A percentile compares a stretch with the other conserved stretches of the same genome.
Conservation (phyloP, 2,113 vertebrate genomes). For the Daboia siamensis region DNA sequence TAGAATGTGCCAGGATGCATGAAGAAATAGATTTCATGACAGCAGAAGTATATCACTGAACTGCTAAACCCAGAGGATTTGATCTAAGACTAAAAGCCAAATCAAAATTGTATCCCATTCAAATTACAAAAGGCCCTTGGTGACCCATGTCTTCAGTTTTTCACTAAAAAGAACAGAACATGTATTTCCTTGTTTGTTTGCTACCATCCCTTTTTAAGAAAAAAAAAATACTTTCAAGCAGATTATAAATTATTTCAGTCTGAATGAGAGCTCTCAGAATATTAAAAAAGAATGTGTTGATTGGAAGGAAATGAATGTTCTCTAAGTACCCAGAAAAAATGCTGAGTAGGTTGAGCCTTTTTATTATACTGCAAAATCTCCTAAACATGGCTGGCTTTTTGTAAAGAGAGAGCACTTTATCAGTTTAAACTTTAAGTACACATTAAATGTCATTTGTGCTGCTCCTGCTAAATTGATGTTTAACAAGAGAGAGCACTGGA, state of each 20-base stretch:
- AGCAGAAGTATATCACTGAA: neutral
- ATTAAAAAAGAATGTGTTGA: slow-evolving; percentile 7
- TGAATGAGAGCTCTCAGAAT: slow-evolving; percentile 9
- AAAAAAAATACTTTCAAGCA: slow-evolving; percentile 35
- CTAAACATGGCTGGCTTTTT: slow-evolving; percentile 37
- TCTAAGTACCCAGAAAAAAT: slow-evolving; percentile 37
- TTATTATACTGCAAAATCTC: slow-evolving; percentile 23
- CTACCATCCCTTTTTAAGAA: neutral
- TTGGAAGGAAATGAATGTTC: neutral
- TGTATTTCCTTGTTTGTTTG: neutral
- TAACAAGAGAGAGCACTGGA: slow-evolving; percentile 15
- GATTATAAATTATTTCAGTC: slow-evolving; percentile 20
- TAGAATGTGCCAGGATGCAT: neutral
- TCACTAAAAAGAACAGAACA: neutral
- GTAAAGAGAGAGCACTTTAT: slow-evolving; percentile 37
- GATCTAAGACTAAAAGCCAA: neutral
- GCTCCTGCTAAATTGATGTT: neutral
- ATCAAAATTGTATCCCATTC: neutral
- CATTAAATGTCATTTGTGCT: slow-evolving; percentile 22
- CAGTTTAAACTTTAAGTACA: slow-evolving; percentile 44
- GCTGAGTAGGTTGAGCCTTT: slow-evolving; percentile 43
- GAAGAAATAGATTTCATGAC: neutral
- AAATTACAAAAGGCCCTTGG: neutral
- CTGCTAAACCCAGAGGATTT: neutral
- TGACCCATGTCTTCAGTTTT: neutral